phyloP scores from a whole-genome alignment of 2,113 vertebrate species.

The Athene noctua region DNA sequence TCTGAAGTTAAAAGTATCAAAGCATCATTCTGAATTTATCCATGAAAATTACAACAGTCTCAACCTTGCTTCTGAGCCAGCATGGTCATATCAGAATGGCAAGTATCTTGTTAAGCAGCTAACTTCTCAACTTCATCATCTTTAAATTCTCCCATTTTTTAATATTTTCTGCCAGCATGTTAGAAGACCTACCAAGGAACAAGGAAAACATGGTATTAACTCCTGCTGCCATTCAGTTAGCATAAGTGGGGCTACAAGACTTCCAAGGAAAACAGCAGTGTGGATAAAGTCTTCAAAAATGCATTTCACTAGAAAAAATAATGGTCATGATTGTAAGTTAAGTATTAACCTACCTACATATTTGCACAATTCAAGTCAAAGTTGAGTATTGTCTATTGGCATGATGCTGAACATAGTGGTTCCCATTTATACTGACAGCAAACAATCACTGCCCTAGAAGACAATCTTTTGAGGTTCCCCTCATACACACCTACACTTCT shows the following conservation, averaged over 20 bases:
- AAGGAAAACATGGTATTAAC: not conserved
- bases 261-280: not conserved
- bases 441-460: not conserved
- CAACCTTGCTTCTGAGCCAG: not conserved
- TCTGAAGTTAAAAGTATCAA: not conserved
- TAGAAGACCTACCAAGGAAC: not conserved
- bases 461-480: not conserved
- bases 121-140: not conserved
- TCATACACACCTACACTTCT: not conserved
- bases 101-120: not conserved
- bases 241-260: not conserved
- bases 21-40: not conserved
- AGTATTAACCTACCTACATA: not conserved
- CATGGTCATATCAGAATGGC: fast-evolving
- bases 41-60: not conserved
- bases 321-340: not conserved
- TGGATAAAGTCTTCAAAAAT: not conserved
- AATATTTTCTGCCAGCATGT: not conserved
- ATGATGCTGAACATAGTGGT: not conserved
- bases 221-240: not conserved
- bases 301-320: not conserved
- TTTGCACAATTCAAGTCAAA: not conserved
- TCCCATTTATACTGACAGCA: not conserved
- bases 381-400: not conserved
- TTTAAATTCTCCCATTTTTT: not conserved